Evolutionary conservation across 2,797 vertebrate genomes (phyloP), one percentile per base, ranked within the genome.

Genomic region (Cyclura pinguis): DNA sequence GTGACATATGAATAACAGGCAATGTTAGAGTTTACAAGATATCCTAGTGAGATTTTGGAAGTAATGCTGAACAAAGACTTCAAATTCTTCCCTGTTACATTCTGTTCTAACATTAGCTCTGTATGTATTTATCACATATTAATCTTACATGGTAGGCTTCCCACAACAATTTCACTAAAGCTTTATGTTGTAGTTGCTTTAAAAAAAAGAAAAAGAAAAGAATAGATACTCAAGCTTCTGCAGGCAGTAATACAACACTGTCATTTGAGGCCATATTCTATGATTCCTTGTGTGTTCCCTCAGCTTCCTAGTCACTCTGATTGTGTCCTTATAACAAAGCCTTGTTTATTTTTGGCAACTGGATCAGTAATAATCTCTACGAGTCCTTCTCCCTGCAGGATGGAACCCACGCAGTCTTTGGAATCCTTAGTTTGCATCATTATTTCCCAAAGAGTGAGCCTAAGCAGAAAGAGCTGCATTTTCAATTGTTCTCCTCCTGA

Each of bases 281-380:
- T 35, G 69, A 64, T 82, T 86, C 85, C 57, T 52, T 14, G 84
- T 38, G 32, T 78, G 50, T 64, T 82, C 2, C 22, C 42, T 76
- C n/a, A 13, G 72, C 22, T 87, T 77, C 57, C n/a, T 74, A 29
- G 27, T 42, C 14, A 8, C 69, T 29, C 32, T 69, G 62, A 73
- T 82, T 62, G 47, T 57, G 47, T 87, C 85, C 80, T 84, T 88
- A 35, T 74, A 88, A 85, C 52, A 80, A 88, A 84, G 67, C 38
- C 62, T 59, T 57, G 29, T 50, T 90, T 76, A 76, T 84, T 91
- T 90, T 77, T n/a, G 62, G 50, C 64, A 84, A 50, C 47, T 18
- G 59, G 80, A 84, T 96, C 93, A 88, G 47, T 92, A 32, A 89
- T 90, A 91, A 95, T 94, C n/a, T 72, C 78, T 86, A 84, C 42